Evolutionary conservation across 2,888 invertebrate species (phyloP).

Genomic region (Lasioglossum malachurum): DNA sequence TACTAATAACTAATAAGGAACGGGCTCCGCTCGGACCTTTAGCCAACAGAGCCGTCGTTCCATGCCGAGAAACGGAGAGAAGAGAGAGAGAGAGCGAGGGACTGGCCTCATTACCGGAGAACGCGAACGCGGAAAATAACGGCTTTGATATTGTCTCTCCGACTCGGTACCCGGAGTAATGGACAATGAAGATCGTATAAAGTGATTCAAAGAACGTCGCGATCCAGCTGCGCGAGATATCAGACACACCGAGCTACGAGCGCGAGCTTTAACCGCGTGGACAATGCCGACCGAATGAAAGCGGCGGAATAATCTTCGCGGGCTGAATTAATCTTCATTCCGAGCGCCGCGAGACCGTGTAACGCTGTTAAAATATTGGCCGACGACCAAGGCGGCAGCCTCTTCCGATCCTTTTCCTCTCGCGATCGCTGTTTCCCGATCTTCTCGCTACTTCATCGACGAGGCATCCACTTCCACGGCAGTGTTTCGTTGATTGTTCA

Average conservation of each 20-base stretch:
- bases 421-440: slow-evolving; percentile 3
- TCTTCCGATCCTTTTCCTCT: slow-evolving; percentile 1
- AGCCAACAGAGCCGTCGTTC: slow-evolving; percentile 47
- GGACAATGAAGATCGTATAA: slow-evolving; percentile 67
- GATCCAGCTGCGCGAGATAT: slow-evolving; percentile 52
- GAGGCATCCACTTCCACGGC: not conserved
- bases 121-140: slow-evolving; percentile 60
- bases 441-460: not conserved
- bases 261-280: slow-evolving; percentile 18
- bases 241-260: slow-evolving; percentile 29
- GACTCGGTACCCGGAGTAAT: slow-evolving; percentile 59
- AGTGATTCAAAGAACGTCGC: slow-evolving; percentile 57
- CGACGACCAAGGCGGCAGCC: slow-evolving; percentile 1
- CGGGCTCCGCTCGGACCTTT: slow-evolving; percentile 66
- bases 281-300: slow-evolving; percentile 53
- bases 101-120: slow-evolving; percentile 62
- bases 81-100: not conserved
- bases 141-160: slow-evolving; percentile 67
- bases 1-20: slow-evolving; percentile 80
- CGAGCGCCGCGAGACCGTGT: slow-evolving; percentile 46
- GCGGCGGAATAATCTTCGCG: slow-evolving; percentile 53
- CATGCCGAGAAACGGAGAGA: not conserved
- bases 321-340: slow-evolving; percentile 55
- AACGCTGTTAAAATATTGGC: slow-evolving; percentile 45
- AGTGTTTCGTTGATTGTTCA: not conserved